Base-by-base conservation (phyloP, 2,113 vertebrate species). In the Chunga burmeisteri region DNA sequence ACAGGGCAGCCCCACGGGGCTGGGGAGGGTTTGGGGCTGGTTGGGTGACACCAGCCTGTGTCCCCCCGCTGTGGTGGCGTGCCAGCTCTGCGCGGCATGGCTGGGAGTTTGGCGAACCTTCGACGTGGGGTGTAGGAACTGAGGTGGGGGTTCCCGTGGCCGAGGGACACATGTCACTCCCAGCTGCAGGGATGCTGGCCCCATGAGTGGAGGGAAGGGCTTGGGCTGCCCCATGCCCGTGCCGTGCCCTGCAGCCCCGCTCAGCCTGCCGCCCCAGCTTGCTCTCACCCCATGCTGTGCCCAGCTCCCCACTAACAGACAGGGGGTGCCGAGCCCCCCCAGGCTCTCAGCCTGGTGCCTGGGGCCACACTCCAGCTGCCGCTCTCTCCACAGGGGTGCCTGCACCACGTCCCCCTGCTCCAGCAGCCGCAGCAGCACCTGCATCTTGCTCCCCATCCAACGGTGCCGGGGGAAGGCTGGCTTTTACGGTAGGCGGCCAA, bases 271-370 rank as follows among this genome's bases (percentile, higher is more conserved):
- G 49, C 44, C 83, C 34, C 4, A 1, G 17, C 21, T 88, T 1
- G 2, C 32, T 58, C 9, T 67, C 7, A 19, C 18, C 22, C n/a
- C 10, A 32, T 1, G 2, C 18, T 68, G 47, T 0, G 0, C 27
- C 34, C 66, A 40, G 50, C 38, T 71, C 61, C n/a, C 34, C 32
- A 4, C 20, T 34, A 32, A 27, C n/a, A 20, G 7, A 9, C 16
- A 9, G 19, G n/a, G 36, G 13, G 7, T 58, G 40, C 29, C 0
- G 3, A 79, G 44, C 3, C 11, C 56, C 9, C 30, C 0, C 13
- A 6, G 18, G 44, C 52, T 80, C 44, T 82, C 32, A 40, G 8
- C 25, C 32, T 19, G n/a, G 26, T 66, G 58, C 42, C 20, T 3
- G 2, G 40, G 14, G 44, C 25, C 2, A 1, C 1, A 9, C 56